A percentile compares a stretch with the other conserved stretches of the same genome.
Evolutionary conservation across 2,113 vertebrate species (phyloP).

Genomic region (Cyanistes caeruleus): DNA sequence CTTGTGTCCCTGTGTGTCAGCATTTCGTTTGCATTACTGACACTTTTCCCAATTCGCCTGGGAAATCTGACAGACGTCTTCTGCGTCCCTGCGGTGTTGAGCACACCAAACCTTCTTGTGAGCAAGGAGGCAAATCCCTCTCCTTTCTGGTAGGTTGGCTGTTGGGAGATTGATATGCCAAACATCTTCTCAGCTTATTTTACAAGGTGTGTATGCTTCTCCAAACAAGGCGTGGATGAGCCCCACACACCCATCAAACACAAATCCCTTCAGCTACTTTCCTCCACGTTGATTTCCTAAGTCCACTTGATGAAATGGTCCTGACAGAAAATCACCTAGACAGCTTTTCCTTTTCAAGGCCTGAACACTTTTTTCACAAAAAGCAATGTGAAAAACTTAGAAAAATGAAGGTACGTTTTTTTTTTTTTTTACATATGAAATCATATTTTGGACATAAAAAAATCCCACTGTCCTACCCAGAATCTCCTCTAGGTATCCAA

Average conservation of each 20-base stretch:
- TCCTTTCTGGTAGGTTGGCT: background rate
- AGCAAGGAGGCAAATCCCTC: background rate
- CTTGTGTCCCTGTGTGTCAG: background rate
- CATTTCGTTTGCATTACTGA: background rate
- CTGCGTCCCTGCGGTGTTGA: background rate
- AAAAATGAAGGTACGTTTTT: background rate
- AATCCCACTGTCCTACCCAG: background rate
- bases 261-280: background rate
- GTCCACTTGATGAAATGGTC: background rate
- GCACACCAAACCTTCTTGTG: background rate
- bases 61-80: background rate
- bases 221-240: background rate
- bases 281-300: background rate
- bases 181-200: background rate
- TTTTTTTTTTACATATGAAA: background rate
- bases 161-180: background rate
- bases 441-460: background rate
- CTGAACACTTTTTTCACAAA: background rate
- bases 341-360: background rate
- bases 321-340: background rate
- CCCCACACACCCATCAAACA: background rate
- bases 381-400: background rate
- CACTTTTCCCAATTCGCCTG: background rate
- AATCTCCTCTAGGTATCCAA: background rate
- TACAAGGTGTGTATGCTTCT: background rate